A percentile compares a stretch with the other conserved stretches of the same genome.
These are phyloP conservation scores for Meles meles DNA, from an alignment of 2,113 vertebrate genomes.

Conservation along the genomic window DNA sequence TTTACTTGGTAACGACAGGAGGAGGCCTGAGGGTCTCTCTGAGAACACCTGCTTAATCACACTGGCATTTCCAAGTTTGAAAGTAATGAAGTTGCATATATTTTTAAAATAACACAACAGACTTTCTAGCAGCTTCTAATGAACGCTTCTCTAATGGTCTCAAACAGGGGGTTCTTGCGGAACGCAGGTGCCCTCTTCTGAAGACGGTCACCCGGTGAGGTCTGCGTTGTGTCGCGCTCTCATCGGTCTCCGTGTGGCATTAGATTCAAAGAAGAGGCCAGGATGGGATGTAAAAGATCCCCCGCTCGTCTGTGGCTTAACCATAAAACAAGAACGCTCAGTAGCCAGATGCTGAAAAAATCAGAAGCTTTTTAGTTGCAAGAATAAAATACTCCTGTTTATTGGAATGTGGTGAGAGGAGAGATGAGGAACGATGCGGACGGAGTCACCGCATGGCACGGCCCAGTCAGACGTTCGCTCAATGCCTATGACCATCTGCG, in stretches of 20 bases:
- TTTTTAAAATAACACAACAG: neutral
- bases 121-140: neutral
- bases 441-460: rapidly evolving
- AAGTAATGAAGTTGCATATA: neutral
- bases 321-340: neutral
- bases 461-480: rapidly evolving
- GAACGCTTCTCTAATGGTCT: neutral
- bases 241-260: neutral
- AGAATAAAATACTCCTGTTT: neutral
- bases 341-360: neutral
- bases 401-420: neutral
- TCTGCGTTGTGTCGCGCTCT: neutral
- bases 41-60: neutral
- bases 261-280: neutral
- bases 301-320: neutral
- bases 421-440: rapidly evolving
- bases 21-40: neutral
- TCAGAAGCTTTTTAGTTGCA: neutral
- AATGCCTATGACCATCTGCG: rapidly evolving
- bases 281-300: neutral
- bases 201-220: neutral
- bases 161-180: rapidly evolving
- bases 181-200: neutral
- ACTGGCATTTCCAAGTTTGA: neutral
- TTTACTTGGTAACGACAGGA: neutral